A percentile compares a stretch with the other conserved stretches of the same genome.
phyloP scores from a whole-genome alignment of 2,888 invertebrate species.

The Ganaspis brasiliensis region DNA sequence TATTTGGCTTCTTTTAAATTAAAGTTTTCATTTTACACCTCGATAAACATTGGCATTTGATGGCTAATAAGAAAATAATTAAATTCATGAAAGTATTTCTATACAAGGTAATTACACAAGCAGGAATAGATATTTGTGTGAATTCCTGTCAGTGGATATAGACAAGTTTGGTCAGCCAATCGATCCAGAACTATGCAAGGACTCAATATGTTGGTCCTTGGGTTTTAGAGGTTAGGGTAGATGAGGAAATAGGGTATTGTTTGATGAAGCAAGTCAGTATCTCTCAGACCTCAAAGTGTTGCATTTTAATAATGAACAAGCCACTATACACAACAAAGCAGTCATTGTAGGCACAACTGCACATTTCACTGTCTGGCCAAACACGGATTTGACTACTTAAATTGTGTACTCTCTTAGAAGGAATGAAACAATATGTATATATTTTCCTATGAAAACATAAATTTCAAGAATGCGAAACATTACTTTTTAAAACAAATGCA shows the following conservation, averaged over 20 bases:
- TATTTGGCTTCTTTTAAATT: no score
- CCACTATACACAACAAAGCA: neutral
- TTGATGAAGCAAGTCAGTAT: neutral
- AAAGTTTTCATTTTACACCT: no score
- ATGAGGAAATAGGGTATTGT: neutral
- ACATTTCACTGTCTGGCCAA: conserved; percentile 3
- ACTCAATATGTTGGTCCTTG: conserved; percentile 19
- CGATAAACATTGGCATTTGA: no score
- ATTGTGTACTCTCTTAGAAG: neutral
- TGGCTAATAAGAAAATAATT: no score
- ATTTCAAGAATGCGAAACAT: no score
- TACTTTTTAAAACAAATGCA: no score
- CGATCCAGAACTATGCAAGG: conserved; percentile 29
- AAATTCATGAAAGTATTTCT: neutral
- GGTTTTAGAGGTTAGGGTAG: neutral
- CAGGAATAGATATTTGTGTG: neutral
- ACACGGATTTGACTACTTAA: neutral
- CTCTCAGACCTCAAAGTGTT: conserved; percentile 12
- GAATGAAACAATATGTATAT: no score
- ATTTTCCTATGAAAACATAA: no score
- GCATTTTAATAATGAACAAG: conserved; percentile 21
- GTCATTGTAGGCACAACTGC: neutral
- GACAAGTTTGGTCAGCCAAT: conserved; percentile 23
- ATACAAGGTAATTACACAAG: neutral
- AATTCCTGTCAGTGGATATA: conserved; percentile 25